Evolutionary conservation across 2,888 invertebrate genomes (phyloP).

Genomic region (Onchidella celtica): DNA sequence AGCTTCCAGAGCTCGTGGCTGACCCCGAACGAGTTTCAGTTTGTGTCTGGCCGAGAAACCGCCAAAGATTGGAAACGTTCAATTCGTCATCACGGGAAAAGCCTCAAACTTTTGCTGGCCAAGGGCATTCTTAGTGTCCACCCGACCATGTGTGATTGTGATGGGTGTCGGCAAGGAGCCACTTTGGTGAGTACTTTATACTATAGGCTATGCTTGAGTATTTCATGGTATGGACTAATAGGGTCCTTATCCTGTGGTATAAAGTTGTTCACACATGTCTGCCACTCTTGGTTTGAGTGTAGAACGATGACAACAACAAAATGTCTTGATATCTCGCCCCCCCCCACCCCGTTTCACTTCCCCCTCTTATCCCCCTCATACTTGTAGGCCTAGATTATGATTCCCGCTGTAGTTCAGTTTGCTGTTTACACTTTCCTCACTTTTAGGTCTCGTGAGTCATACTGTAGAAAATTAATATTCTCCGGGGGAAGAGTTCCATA

Average conservation of each 20-base stretch:
- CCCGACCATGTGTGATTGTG: slow-evolving; percentile 79
- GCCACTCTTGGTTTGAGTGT: background rate
- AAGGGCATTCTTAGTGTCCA: slow-evolving; percentile 80
- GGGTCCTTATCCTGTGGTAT: too few species aligned
- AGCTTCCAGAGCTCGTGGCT: slow-evolving; percentile 79
- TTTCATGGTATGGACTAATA: background rate
- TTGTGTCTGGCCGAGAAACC: slow-evolving; percentile 80
- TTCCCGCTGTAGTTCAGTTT: too few species aligned
- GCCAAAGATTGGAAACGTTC: slow-evolving; percentile 81
- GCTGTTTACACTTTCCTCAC: too few species aligned
- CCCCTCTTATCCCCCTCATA: too few species aligned
- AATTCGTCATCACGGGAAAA: slow-evolving; percentile 81
- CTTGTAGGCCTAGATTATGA: too few species aligned
- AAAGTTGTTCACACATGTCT: background rate
- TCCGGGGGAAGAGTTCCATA: too few species aligned
- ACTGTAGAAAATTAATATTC: too few species aligned
- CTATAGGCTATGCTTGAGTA: background rate
- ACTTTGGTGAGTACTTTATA: slow-evolving; percentile 56
- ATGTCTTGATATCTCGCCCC: too few species aligned
- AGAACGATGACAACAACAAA: too few species aligned
- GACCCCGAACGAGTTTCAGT: slow-evolving; percentile 81
- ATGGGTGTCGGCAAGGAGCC: slow-evolving; percentile 65
- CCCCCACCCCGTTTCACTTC: too few species aligned
- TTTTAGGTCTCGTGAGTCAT: too few species aligned
- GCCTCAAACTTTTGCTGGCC: slow-evolving; percentile 80